phyloP scores from a whole-genome alignment of 2,113 vertebrate species.

The Pyxicephalus adspersus region DNA sequence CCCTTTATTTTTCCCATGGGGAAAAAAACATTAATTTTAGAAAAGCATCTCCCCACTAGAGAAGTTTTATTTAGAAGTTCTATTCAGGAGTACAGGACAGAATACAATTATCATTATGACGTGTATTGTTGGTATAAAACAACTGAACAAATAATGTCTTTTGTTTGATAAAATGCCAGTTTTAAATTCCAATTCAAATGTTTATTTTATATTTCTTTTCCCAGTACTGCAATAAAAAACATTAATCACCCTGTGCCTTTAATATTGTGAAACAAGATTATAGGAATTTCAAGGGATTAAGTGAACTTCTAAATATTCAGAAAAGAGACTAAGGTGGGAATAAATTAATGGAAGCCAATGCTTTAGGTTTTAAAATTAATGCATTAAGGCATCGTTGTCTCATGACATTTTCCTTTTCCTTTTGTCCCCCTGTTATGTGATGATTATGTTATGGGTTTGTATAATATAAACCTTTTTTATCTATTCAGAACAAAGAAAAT shows the following conservation, averaged over 20 bases:
- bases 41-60: no score
- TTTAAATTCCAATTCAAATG: not conserved
- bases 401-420: conserved; percentile 22
- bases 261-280: conserved; percentile 50
- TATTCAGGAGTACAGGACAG: no score
- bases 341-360: conserved; percentile 45
- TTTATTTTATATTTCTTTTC: not conserved
- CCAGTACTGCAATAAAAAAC: conserved; percentile 9
- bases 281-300: conserved; percentile 48
- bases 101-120: no score
- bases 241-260: conserved; percentile 25
- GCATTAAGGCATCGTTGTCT: conserved; percentile 21
- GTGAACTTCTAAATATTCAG: conserved; percentile 50
- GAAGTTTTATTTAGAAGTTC: no score
- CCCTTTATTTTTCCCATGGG: no score
- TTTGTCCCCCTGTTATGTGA: conserved; percentile 20
- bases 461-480: no score
- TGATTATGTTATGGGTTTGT: conserved; percentile 16
- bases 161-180: not conserved
- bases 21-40: no score
- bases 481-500: no score
- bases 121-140: no score
- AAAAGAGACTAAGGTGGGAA: conserved; percentile 34
- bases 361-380: conserved; percentile 33
- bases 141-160: no score